Conservation (phyloP, 2,888 invertebrate species). For the Prenolepis imparis region DNA sequence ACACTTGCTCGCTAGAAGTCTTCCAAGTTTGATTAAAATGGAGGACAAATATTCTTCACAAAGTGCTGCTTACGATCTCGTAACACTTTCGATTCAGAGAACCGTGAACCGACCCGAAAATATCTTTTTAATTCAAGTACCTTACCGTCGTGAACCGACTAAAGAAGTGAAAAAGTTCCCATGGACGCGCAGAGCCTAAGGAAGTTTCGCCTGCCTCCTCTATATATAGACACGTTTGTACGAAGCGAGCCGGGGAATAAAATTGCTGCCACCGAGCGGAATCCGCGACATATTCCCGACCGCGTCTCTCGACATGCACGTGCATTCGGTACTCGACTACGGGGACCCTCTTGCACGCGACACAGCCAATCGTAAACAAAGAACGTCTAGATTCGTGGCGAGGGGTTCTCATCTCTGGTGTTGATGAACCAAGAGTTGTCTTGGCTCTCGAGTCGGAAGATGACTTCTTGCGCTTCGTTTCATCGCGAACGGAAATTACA, state of each 20-base stretch:
- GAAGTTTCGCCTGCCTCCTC: constrained; percentile 26
- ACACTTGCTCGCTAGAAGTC: background rate
- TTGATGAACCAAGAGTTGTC: constrained; percentile 3
- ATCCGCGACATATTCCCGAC: constrained; percentile 41
- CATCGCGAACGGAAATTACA: background rate
- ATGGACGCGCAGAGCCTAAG: constrained; percentile 9
- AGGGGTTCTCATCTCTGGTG: constrained; percentile 24
- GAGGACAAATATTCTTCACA: background rate
- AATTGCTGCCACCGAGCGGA: constrained; percentile 43
- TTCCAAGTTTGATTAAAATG: background rate
- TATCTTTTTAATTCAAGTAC: background rate
- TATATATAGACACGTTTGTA: constrained; percentile 43
- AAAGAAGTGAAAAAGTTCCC: constrained; percentile 23
- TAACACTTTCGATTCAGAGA: background rate
- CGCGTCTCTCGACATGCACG: constrained; percentile 40
- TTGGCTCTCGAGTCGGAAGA: background rate
- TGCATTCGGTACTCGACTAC: constrained; percentile 27
- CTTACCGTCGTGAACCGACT: background rate
- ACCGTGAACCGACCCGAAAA: background rate
- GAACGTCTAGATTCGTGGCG: constrained; percentile 31
- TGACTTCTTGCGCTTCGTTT: background rate
- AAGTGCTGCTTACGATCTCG: background rate
- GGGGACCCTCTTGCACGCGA: constrained; percentile 38
- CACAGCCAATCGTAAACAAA: constrained; percentile 47
- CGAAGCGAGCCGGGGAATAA: constrained; percentile 37